Evolutionary conservation across 2,888 invertebrate genomes (phyloP).

Genomic region (Apocheima hispidaria): DNA sequence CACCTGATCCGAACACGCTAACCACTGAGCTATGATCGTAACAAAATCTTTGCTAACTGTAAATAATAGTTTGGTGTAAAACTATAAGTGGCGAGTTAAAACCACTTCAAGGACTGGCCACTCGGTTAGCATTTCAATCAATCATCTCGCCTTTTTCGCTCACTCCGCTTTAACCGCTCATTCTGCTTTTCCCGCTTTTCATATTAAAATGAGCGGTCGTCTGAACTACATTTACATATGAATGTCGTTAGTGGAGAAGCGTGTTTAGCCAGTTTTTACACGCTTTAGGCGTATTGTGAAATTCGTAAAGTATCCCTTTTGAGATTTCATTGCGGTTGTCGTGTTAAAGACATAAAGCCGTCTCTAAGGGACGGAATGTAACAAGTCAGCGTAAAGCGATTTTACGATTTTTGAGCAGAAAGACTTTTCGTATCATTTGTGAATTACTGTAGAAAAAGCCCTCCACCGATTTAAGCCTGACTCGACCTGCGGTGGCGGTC

Average conservation of each 20-base stretch:
- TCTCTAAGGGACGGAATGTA: slow-evolving; percentile 20
- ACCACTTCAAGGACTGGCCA: no score
- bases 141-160: background rate
- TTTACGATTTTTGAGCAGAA: slow-evolving; percentile 8
- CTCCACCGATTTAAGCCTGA: no score
- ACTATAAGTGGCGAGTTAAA: no score
- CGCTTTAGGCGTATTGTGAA: slow-evolving; percentile 12
- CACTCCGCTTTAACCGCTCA: background rate
- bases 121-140: background rate
- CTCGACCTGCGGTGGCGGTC: no score
- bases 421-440: background rate
- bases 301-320: slow-evolving; percentile 23
- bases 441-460: background rate
- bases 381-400: slow-evolving; percentile 3
- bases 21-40: no score
- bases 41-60: no score
- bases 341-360: slow-evolving; percentile 15
- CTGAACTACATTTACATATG: slow-evolving; percentile 11
- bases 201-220: slow-evolving; percentile 8
- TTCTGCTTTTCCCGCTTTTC: slow-evolving; percentile 8
- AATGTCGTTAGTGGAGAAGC: slow-evolving; percentile 18
- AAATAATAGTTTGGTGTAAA: no score
- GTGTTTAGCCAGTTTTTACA: slow-evolving; percentile 16
- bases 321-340: slow-evolving; percentile 18
- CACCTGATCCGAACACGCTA: no score